Evolutionary conservation across 2,888 invertebrate species (phyloP).

Genomic region (Pandemis heparana): DNA sequence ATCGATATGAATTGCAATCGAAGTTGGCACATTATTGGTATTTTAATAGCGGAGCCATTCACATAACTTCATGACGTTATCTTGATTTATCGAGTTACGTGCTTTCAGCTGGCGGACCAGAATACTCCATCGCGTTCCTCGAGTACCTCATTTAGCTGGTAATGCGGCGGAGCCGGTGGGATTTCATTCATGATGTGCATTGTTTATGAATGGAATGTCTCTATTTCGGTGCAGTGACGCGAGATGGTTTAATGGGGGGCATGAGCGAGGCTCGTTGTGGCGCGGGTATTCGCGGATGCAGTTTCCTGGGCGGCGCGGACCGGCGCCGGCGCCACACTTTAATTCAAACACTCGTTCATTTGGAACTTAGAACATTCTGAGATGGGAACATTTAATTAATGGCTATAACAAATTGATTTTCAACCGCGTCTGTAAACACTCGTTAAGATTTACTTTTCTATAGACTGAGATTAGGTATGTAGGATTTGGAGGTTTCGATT

Average conservation of each 20-base stretch:
- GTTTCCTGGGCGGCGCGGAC: conserved; percentile 63
- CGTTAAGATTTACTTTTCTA: not conserved
- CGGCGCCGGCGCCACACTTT: conserved; percentile 52
- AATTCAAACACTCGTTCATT: conserved; percentile 46
- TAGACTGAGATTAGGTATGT: not conserved
- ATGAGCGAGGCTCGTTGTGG: conserved; percentile 62
- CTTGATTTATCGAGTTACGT: conserved; percentile 73
- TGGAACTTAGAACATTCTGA: conserved; percentile 46
- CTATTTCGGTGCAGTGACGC: conserved; percentile 73
- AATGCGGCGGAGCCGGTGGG: conserved; percentile 66
- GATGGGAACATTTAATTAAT: conserved; percentile 35
- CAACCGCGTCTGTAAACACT: conserved; percentile 4
- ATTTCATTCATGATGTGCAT: conserved; percentile 73
- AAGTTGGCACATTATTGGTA: conserved; percentile 76
- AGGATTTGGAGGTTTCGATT: not conserved
- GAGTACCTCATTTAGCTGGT: conserved; percentile 68
- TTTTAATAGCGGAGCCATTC: conserved; percentile 76
- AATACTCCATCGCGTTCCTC: conserved; percentile 60
- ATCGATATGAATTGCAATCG: conserved; percentile 65
- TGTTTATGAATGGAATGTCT: conserved; percentile 74
- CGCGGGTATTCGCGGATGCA: conserved; percentile 71
- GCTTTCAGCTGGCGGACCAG: conserved; percentile 65
- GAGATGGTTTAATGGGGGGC: conserved; percentile 67
- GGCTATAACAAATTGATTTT: conserved; percentile 16
- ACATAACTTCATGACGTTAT: conserved; percentile 75